These are phyloP conservation scores for Celastrina argiolus DNA, from an alignment of 2,888 invertebrate species.

Conservation along the genomic window DNA sequence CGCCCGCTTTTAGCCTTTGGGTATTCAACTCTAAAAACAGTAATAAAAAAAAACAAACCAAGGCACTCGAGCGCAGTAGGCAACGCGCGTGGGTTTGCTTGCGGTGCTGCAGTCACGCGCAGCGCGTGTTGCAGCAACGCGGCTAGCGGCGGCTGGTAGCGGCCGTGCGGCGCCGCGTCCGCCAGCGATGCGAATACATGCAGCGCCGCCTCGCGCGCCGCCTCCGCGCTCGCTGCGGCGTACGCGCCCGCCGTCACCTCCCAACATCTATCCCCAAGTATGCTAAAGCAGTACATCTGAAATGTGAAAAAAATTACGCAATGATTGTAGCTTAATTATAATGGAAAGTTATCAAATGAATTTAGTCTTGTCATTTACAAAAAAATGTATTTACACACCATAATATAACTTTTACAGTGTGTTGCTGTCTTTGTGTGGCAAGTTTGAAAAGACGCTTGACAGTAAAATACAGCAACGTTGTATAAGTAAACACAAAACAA, in stretches of 20 bases:
- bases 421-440: too few species aligned
- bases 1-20: too few species aligned
- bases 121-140: slow-evolving; percentile 50
- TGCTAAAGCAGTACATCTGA: slow-evolving; percentile 90
- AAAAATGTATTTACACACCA: too few species aligned
- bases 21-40: background rate
- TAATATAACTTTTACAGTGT: too few species aligned
- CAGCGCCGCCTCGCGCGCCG: slow-evolving; percentile 69
- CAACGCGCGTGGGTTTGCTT: slow-evolving; percentile 73
- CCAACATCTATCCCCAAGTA: slow-evolving; percentile 86
- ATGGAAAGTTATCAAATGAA: too few species aligned
- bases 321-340: too few species aligned
- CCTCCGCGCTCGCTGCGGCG: slow-evolving; percentile 78
- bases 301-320: too few species aligned
- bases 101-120: slow-evolving; percentile 39
- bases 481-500: too few species aligned
- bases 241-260: slow-evolving; percentile 82
- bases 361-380: too few species aligned
- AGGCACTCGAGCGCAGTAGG: slow-evolving; percentile 87
- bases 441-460: too few species aligned
- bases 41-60: slow-evolving; percentile 59
- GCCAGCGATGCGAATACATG: slow-evolving; percentile 75
- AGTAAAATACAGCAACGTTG: too few species aligned
- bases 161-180: slow-evolving; percentile 64
- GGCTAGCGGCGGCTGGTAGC: slow-evolving; percentile 66